phyloP scores from a whole-genome alignment of 2,888 invertebrate species.

The Nomada fabriciana region DNA sequence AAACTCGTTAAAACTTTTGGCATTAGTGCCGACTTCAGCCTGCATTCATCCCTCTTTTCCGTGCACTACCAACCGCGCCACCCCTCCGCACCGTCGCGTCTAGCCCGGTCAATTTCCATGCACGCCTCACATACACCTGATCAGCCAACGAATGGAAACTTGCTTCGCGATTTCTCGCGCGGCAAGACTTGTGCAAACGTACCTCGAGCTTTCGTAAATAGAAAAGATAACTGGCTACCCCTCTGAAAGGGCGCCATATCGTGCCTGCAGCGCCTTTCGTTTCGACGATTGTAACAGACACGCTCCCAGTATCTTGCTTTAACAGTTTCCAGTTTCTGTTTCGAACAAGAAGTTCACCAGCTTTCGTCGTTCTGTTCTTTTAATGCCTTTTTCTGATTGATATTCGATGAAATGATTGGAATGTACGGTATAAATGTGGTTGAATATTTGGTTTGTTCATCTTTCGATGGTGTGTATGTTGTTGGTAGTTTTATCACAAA shows the following conservation, averaged over 20 bases:
- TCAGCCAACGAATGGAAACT: slow-evolving; percentile 44
- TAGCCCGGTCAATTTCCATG: slow-evolving; percentile 41
- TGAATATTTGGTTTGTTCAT: too few species aligned
- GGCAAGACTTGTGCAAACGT: slow-evolving; percentile 42
- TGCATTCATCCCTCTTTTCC: slow-evolving; percentile 79
- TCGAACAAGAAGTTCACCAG: not conserved
- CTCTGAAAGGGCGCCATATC: slow-evolving; percentile 10
- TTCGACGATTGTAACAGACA: slow-evolving; percentile 6
- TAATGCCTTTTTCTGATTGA: not conserved
- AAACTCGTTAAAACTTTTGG: slow-evolving; percentile 84
- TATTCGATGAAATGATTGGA: too few species aligned
- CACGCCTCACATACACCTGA: slow-evolving; percentile 46
- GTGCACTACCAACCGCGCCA: slow-evolving; percentile 68
- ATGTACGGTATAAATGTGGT: too few species aligned
- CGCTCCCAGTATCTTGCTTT: slow-evolving; percentile 5
- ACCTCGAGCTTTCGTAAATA: slow-evolving; percentile 54
- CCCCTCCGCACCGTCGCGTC: slow-evolving; percentile 22
- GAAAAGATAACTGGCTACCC: slow-evolving; percentile 39
- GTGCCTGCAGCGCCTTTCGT: slow-evolving; percentile 13
- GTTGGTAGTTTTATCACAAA: too few species aligned
- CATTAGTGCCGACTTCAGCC: slow-evolving; percentile 81
- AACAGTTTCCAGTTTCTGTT: slow-evolving; percentile 12
- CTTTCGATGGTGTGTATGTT: too few species aligned
- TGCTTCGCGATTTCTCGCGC: slow-evolving; percentile 43
- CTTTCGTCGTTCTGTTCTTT: too few species aligned